Conservation (phyloP, 2,113 vertebrate species). For the Syngnathus scovelli region DNA sequence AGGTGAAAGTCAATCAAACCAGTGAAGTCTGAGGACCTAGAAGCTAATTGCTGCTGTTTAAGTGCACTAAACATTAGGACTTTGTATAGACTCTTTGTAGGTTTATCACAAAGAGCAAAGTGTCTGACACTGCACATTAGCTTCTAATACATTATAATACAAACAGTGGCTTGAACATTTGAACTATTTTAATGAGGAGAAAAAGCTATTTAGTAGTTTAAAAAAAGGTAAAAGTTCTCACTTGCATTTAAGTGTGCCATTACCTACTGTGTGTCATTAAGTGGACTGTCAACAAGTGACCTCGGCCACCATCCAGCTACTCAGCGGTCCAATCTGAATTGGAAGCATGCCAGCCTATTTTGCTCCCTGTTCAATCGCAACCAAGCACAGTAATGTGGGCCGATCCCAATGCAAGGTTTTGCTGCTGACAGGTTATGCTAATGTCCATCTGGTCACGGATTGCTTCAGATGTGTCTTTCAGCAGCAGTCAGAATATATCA, state of each 20-base stretch:
- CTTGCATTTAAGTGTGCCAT: constrained; percentile 35
- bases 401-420: constrained; percentile 37
- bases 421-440: constrained; percentile 51
- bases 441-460: constrained; percentile 59
- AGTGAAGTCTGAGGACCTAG: neutral
- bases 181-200: neutral
- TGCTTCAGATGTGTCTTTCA: constrained; percentile 44
- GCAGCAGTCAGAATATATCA: constrained; percentile 28
- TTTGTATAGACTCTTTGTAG: neutral
- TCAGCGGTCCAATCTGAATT: constrained; percentile 31
- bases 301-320: constrained; percentile 50
- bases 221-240: neutral
- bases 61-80: constrained; percentile 1
- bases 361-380: constrained; percentile 37
- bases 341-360: constrained; percentile 34
- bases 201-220: neutral
- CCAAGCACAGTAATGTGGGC: constrained; percentile 35
- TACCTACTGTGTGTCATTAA: constrained; percentile 42
- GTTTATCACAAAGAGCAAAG: constrained; percentile 1
- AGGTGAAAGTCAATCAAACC: neutral
- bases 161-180: neutral
- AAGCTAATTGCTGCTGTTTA: neutral
- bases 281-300: constrained; percentile 51
- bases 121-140: neutral
- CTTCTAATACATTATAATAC: neutral